Evolutionary conservation across 2,797 vertebrate species (phyloP).

Genomic region (Falco berigora): DNA sequence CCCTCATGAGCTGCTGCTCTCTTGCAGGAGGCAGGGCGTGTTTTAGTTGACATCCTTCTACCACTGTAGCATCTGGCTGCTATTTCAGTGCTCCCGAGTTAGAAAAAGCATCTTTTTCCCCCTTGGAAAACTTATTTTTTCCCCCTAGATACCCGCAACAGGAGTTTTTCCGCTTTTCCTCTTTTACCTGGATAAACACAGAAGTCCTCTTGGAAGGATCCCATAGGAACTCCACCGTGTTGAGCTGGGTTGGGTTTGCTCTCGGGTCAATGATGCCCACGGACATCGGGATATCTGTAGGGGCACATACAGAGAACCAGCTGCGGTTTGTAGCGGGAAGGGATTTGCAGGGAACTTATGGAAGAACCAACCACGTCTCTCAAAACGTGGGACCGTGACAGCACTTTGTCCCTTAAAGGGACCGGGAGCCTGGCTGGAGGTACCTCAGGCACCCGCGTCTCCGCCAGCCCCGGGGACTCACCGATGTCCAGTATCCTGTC

Average conservation of each 20-base stretch:
- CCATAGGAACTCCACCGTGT: conserved; percentile 97
- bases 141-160: background rate
- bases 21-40: background rate
- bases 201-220: conserved; percentile 94
- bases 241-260: conserved; percentile 94
- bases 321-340: background rate
- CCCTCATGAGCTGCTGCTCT: background rate
- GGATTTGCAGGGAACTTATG: fast-evolving
- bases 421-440: fast-evolving
- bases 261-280: conserved; percentile 94
- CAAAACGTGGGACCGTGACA: fast-evolving
- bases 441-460: background rate
- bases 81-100: background rate
- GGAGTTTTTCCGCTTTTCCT: too few species aligned
- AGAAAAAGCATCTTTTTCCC: background rate
- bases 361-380: background rate
- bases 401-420: background rate
- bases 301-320: background rate
- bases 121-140: background rate
- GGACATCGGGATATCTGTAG: conserved; percentile 92
- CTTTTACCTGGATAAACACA: conserved; percentile 93
- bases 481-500: conserved; percentile 94
- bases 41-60: background rate
- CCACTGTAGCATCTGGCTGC: background rate
- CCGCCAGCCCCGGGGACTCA: conserved; percentile 58